A percentile compares a stretch with the other conserved stretches of the same genome.
These are phyloP conservation scores for Drosophila merina DNA, from an alignment of 2,888 invertebrate genomes.

Conservation along the genomic window DNA sequence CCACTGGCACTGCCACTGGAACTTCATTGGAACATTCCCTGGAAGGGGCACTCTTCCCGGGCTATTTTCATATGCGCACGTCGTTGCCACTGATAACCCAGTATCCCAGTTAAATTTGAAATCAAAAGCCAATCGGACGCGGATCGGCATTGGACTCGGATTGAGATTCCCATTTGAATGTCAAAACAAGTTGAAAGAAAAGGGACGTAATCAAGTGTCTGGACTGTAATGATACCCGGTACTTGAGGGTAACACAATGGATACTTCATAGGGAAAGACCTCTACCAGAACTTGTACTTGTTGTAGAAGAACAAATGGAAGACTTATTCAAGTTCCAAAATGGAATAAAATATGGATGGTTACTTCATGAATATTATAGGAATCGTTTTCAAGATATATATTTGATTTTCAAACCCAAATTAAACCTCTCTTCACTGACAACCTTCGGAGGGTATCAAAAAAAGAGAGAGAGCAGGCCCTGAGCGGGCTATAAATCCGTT, in stretches of 20 bases:
- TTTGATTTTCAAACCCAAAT: background rate
- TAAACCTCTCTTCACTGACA: background rate
- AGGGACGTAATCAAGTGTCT: background rate
- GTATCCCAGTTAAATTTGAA: constrained; percentile 73
- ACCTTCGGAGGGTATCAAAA: background rate
- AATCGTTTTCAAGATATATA: no score
- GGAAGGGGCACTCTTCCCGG: constrained; percentile 11
- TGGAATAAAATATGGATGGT: no score
- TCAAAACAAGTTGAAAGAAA: constrained; percentile 14
- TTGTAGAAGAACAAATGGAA: no score
- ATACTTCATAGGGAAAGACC: no score
- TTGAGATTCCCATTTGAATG: constrained; percentile 37
- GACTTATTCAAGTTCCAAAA: no score
- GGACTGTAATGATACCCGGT: background rate
- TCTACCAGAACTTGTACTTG: no score
- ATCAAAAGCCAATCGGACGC: constrained; percentile 62
- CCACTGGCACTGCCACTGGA: background rate
- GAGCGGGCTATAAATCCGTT: constrained; percentile 26
- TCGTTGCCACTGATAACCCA: constrained; percentile 72
- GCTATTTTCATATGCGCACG: constrained; percentile 71
- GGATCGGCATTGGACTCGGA: background rate
- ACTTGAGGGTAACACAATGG: background rate
- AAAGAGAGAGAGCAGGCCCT: constrained; percentile 19
- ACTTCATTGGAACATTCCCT: background rate
- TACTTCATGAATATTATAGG: no score